Evolutionary conservation across 2,113 vertebrate species (phyloP).

Genomic region (Caretta caretta): DNA sequence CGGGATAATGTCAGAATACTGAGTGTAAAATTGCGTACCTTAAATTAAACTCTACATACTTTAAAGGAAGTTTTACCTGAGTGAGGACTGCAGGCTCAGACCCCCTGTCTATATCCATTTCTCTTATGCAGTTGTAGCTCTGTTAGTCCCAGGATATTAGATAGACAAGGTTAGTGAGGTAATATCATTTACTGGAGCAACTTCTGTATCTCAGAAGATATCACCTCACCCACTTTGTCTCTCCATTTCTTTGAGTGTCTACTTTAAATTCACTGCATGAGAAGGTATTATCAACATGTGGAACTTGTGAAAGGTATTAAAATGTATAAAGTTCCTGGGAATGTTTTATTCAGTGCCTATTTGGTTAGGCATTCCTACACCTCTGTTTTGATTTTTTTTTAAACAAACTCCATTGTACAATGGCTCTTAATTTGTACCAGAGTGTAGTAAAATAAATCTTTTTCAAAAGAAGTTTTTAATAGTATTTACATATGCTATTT

Average conservation of each 20-base stretch:
- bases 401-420: not conserved
- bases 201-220: too few relatives aligned
- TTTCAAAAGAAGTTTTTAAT: constrained; percentile 15
- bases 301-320: constrained; percentile 45
- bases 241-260: not conserved
- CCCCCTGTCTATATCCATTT: constrained; percentile 27
- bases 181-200: too few relatives aligned
- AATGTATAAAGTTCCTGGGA: constrained; percentile 5
- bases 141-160: not conserved
- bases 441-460: not conserved
- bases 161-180: too few relatives aligned
- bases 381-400: not conserved
- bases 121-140: not conserved
- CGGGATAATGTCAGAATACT: constrained; percentile 21
- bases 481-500: not conserved
- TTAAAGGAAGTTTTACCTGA: constrained; percentile 44
- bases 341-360: not conserved
- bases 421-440: constrained; percentile 47
- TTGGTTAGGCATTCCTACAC: constrained; percentile 9
- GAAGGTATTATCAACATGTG: constrained; percentile 62
- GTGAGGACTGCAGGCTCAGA: constrained; percentile 33
- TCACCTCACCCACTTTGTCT: not conserved
- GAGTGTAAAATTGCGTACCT: constrained; percentile 14
- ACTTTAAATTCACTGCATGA: constrained; percentile 22
- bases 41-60: not conserved